Evolutionary conservation across 1,140 invertebrate species (phyloP).

Genomic region (Drosophila sturtevanti): DNA sequence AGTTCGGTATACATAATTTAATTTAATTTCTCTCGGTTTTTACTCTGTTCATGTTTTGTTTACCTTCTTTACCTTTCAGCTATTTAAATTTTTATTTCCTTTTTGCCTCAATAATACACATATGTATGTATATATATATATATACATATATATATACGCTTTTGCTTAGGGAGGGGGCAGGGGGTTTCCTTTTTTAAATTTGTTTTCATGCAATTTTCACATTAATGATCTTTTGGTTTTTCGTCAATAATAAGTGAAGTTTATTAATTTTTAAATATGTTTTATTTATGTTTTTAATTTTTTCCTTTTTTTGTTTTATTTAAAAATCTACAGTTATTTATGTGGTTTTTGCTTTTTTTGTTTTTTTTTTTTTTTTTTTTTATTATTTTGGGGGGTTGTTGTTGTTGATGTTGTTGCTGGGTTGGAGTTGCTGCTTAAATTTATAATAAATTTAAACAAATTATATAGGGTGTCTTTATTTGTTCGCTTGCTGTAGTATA

Average conservation of each 20-base stretch:
- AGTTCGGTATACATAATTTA: constrained; percentile 72
- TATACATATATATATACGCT: neutral
- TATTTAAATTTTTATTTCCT: constrained; percentile 41
- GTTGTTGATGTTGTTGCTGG: constrained; percentile 32
- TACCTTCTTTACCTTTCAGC: constrained; percentile 43
- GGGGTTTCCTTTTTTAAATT: constrained; percentile 24
- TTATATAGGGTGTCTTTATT: constrained; percentile 28
- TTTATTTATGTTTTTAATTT: constrained; percentile 35
- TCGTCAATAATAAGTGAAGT: constrained; percentile 73
- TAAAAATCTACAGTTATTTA: constrained; percentile 58
- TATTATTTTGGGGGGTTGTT: constrained; percentile 32
- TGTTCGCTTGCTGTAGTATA: constrained; percentile 19
- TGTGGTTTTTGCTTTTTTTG: constrained; percentile 42
- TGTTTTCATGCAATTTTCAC: constrained; percentile 61
- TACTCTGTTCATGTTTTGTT: constrained; percentile 51
- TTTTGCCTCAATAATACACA: constrained; percentile 51
- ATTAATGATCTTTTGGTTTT: constrained; percentile 58
- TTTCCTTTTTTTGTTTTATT: constrained; percentile 35
- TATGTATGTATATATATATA: constrained; percentile 21
- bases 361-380: constrained; percentile 32
- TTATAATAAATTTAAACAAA: constrained; percentile 65
- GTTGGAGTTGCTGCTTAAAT: constrained; percentile 35
- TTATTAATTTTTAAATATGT: constrained; percentile 73
- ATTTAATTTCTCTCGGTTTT: constrained; percentile 59
- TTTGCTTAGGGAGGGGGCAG: constrained; percentile 1